These are phyloP conservation scores for Eulemur coronatus DNA, from an alignment of 2,797 vertebrate genomes.

Conservation along the genomic window DNA sequence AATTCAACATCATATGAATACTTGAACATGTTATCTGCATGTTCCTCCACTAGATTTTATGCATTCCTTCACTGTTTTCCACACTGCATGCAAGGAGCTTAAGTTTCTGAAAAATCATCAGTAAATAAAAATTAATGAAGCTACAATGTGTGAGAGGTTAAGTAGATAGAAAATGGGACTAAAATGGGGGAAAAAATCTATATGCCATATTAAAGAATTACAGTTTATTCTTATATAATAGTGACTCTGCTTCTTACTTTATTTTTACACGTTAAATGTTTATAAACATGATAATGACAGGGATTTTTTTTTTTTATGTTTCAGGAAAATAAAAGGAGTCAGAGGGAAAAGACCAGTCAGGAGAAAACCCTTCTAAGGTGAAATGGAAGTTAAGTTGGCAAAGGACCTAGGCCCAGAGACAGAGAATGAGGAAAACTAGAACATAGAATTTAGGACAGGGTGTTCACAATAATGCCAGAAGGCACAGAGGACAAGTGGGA, in stretches of 20 bases:
- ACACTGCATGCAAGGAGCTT: neutral
- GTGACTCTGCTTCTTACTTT: neutral
- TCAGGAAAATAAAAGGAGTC: neutral
- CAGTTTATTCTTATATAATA: neutral
- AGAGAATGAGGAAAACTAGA: neutral
- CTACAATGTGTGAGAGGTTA: neutral
- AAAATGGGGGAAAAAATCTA: no score
- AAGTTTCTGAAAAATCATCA: neutral
- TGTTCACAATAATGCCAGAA: accelerated
- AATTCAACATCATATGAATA: neutral
- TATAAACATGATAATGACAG: neutral
- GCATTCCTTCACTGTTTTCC: neutral
- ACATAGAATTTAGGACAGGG: neutral
- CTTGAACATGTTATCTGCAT: neutral
- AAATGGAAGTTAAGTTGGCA: neutral
- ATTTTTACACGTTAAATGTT: neutral
- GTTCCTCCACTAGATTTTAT: neutral
- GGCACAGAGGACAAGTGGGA: neutral
- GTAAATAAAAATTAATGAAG: neutral
- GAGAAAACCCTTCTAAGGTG: neutral
- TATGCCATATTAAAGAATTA: no score
- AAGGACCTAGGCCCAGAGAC: neutral
- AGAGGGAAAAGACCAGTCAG: neutral
- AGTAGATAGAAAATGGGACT: neutral
- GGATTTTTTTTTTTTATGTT: neutral